Percentiles rank a stretch among this genome's conserved stretches.
Evolutionary conservation across 1,140 invertebrate species (phyloP).

Genomic region (Aphaenogaster rudis): DNA sequence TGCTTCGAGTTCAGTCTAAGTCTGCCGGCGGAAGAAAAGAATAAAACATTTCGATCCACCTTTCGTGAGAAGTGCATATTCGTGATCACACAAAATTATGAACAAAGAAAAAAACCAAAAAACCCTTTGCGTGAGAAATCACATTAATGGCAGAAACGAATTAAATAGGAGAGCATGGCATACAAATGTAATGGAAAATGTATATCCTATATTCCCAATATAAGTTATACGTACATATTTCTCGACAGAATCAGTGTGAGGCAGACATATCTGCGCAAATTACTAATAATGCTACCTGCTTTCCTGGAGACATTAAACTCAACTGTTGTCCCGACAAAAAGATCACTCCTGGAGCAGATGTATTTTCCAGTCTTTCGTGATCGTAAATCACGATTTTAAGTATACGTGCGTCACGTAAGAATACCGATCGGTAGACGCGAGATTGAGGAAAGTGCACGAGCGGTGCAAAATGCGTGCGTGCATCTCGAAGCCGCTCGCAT

Average conservation of each 20-base stretch:
- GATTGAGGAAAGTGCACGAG: constrained; percentile 23
- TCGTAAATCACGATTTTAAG: background rate
- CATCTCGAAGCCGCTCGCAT: constrained; percentile 26
- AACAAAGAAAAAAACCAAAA: constrained; percentile 9
- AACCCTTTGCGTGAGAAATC: background rate
- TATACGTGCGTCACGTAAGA: constrained; percentile 59
- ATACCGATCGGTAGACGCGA: constrained; percentile 13
- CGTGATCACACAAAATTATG: background rate
- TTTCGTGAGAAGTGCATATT: constrained; percentile 24
- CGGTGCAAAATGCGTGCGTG: constrained; percentile 6
- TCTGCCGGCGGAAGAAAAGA: background rate
- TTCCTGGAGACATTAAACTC: background rate
- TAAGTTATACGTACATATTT: background rate
- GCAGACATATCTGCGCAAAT: background rate
- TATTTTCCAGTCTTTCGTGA: constrained; percentile 9
- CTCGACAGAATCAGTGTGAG: background rate
- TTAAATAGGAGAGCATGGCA: background rate
- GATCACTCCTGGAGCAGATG: background rate
- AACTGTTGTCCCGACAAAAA: background rate
- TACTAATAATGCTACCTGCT: background rate
- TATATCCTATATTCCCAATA: background rate
- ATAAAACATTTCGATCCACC: background rate
- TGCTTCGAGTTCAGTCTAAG: background rate
- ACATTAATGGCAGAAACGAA: constrained; percentile 8
- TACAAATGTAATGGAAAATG: background rate